Base-by-base conservation (phyloP, 2,888 invertebrate species). In the Oscheius sp. region DNA sequence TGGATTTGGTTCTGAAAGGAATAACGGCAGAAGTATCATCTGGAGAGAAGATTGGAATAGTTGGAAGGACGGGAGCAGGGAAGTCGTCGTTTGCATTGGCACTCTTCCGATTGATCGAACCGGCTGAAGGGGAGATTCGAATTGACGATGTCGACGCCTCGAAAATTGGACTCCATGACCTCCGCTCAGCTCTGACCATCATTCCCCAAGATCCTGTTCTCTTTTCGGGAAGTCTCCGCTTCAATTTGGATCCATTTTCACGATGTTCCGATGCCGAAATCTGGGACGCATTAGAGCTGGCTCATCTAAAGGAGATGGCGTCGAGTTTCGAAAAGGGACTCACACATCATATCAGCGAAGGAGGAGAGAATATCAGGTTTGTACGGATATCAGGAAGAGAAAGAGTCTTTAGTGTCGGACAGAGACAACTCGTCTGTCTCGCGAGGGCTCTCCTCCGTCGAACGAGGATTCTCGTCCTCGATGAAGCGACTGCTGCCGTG, bases 81-180 rank as follows among this genome's bases (percentile, higher is more conserved):
- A 45, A 56, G 68, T 33, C 33, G 6, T 94, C 94, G 78, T 90
- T 94, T 85, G 94, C 94, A 2, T 88, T 94, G 59, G 91, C 93
- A 0, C 89, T 94, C 41, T 94, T 94, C 89, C 92, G 94, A 87
- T 92, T 94, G 82, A 92, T 95, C 77, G 94, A 95, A 87, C 71
- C 86, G 0, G 91, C 92, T 69, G 82, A 75, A 24, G 94, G 94
- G 28, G 89, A 90, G 80, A 94, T 95, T 80, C 86, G 91, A 64
- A 93, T 95, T 82, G 94, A 95, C 88, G 92, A 90, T 54, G 88
- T 93, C 61, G 92, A 94, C 86, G 91, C 88, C 92, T 75, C 92
- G 2, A 89, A 90, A 59, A 89, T 95, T 81, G 94, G 94, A 20
- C 90, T 95, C 50, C 94, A 94, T 87, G 91, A 92, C 84, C 88